Conservation (phyloP, 2,113 vertebrate genomes). For the Dipodomys ordii region DNA sequence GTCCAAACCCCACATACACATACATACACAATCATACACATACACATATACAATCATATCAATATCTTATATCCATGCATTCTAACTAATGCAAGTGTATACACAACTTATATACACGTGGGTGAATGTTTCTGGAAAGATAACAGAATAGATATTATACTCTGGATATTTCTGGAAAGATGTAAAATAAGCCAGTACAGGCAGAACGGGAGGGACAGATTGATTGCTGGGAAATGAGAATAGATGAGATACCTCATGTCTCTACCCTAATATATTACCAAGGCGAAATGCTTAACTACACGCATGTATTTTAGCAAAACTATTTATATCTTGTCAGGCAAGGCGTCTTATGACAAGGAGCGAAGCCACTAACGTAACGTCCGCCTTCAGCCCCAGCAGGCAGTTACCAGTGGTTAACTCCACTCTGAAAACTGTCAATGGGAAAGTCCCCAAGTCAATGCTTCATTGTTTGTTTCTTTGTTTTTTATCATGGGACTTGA, state of each 20-base stretch:
- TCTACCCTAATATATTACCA: not conserved
- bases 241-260: not conserved
- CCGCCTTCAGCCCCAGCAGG: not conserved
- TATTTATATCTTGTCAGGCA: conserved; percentile 33
- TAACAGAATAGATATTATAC: not conserved
- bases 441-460: not conserved
- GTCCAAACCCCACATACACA: no score
- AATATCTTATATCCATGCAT: not conserved
- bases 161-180: conserved; percentile 30
- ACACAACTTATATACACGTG: not conserved
- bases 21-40: not conserved
- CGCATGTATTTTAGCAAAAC: not conserved
- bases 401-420: not conserved
- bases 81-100: not conserved
- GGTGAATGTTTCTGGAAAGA: not conserved
- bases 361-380: not conserved
- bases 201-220: not conserved
- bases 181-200: conserved; percentile 1
- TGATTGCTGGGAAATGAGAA: not conserved
- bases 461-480: not conserved
- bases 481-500: no score
- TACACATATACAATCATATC: not conserved
- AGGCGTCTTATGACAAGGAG: not conserved
- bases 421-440: not conserved
- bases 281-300: not conserved